Evolutionary conservation across 2,797 vertebrate species (phyloP), one percentile per base, ranked within the genome.

Genomic region (Macropus fuliginosus): DNA sequence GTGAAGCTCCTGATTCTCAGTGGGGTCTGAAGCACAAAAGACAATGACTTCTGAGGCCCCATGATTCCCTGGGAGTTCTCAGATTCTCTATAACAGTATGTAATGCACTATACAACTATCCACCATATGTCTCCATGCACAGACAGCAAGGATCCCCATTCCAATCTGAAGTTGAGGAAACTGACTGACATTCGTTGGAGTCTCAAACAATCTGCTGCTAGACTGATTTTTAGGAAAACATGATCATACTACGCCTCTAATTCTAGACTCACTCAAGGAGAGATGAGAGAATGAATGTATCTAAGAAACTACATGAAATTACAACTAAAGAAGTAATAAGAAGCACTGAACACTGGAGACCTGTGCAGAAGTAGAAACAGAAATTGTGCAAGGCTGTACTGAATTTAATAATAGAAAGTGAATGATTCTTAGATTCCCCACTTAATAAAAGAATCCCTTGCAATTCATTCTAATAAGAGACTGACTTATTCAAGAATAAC

Each of bases 121-220:
- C n/a, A 74, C n/a, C 18, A 40, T 81, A 27, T 46, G 0, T 8
- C 74, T 87, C 40, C 24, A 50, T 27, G 74, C 40, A 81, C 21
- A 27, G 21, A 46, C 9, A 27, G 21, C 2, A 50, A 87, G 21
- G 74, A 87, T 27, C 40, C 66, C 21, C 24, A 87, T 3, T 8
- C 10, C 74, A 87, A 27, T 28, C 31, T 46, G 4, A 97, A 95
- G 55, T 52, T 21, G 89, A 93, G 95, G 92, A 93, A 59, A 50
- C 92, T 8, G 96, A 81, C 14, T 94, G 91, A 24, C 11, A 91
- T 94, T 95, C 89, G 27, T 6, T 56, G 94, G 96, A 96, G 93
- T 95, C 62, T 97, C 91, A 97, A 96, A 91, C 0, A 62, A 95
- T 96, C n/a, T 93, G 57, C 91, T 28, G 54, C 57, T 93, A 89